These are phyloP conservation scores for Oryzias dopingdopingensis DNA, from an alignment of 2,797 vertebrate species.

Conservation along the genomic window DNA sequence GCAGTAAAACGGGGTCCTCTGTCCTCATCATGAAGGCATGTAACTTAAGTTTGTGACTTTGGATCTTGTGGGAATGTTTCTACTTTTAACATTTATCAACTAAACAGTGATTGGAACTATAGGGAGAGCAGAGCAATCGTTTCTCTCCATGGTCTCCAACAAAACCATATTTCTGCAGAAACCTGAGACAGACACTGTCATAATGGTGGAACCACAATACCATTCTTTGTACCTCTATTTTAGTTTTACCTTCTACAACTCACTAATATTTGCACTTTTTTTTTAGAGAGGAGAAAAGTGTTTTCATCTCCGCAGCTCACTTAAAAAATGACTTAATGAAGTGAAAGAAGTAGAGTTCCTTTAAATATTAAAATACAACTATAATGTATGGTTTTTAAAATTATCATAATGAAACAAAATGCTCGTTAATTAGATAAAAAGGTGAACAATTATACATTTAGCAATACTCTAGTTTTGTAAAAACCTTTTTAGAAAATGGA, in stretches of 20 bases:
- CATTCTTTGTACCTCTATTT: background rate
- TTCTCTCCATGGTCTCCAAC: constrained; percentile 8
- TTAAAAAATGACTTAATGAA: too few relatives aligned
- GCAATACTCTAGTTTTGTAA: too few relatives aligned
- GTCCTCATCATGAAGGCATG: background rate
- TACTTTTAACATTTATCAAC: background rate
- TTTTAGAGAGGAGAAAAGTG: background rate
- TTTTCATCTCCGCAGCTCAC: too few relatives aligned
- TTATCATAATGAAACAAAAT: background rate
- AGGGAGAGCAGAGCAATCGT: background rate
- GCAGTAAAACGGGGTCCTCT: background rate
- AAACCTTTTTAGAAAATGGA: constrained; percentile 34
- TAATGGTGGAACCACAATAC: constrained; percentile 9
- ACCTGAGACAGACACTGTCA: constrained; percentile 3
- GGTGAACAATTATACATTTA: too few relatives aligned
- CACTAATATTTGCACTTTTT: background rate
- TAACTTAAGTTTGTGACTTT: fast-evolving
- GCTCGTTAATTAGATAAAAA: background rate
- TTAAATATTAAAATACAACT: too few relatives aligned
- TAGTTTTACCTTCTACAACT: constrained; percentile 1
- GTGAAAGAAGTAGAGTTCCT: too few relatives aligned
- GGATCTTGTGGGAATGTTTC: background rate
- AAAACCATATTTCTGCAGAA: constrained; percentile 1
- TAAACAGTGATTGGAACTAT: constrained; percentile 5
- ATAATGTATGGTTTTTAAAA: too few relatives aligned